Conservation (phyloP, 2,797 vertebrate species). For the Caiman crocodilus region DNA sequence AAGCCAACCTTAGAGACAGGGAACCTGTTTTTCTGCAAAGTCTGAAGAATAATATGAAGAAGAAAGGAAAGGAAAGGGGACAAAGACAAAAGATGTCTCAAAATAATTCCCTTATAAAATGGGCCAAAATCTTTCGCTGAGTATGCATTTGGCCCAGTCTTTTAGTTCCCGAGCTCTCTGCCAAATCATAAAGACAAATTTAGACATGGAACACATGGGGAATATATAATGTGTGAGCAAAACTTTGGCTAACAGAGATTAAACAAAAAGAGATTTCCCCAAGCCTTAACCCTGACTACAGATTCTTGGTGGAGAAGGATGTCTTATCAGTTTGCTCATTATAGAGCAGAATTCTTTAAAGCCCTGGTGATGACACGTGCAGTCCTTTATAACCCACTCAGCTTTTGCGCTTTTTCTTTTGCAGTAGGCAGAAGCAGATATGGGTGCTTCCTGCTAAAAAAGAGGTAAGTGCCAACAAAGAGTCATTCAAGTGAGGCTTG, state of each 20-base stretch:
- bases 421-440: neutral
- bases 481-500: neutral
- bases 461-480: neutral
- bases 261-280: neutral
- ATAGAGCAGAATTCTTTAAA: neutral
- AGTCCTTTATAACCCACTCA: neutral
- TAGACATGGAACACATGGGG: neutral
- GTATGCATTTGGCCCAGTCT: neutral
- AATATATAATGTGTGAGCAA: neutral
- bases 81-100: neutral
- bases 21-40: neutral
- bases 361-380: neutral
- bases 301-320: neutral
- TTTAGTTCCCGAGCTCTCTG: neutral
- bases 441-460: neutral
- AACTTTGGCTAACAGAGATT: neutral
- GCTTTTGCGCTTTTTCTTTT: neutral
- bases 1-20: neutral
- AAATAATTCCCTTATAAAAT: neutral
- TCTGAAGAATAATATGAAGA: neutral
- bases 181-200: neutral
- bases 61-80: neutral
- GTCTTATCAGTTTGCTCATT: neutral
- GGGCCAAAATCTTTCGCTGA: neutral
- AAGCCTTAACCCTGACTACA: neutral